These are phyloP conservation scores for Machimus atricapillus DNA, from an alignment of 2,888 invertebrate species.

Conservation along the genomic window DNA sequence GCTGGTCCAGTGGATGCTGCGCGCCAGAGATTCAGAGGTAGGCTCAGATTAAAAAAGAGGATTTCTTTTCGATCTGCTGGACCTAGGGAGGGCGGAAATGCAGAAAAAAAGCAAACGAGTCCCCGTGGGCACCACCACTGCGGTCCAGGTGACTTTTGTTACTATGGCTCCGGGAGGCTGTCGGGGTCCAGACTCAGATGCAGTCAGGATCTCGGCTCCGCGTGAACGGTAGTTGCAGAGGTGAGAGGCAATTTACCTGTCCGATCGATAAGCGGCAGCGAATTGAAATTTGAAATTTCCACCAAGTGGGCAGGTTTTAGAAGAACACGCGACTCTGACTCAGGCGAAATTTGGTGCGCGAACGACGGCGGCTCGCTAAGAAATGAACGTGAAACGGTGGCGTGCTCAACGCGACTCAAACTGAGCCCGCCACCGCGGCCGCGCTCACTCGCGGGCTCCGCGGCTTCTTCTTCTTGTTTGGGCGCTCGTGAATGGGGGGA, in stretches of 20 bases:
- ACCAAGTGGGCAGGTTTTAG: neutral
- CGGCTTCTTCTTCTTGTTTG: neutral
- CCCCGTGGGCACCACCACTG: neutral
- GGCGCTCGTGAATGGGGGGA: conserved; percentile 9
- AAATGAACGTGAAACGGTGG: neutral
- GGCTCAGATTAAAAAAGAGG: neutral
- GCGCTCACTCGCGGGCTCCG: neutral
- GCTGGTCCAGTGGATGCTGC: neutral
- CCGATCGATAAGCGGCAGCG: conserved; percentile 13
- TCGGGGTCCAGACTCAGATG: neutral
- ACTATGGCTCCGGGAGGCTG: neutral
- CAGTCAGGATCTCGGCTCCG: neutral
- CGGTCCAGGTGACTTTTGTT: neutral
- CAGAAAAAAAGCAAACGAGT: neutral
- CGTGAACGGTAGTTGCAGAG: neutral
- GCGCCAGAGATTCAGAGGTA: neutral
- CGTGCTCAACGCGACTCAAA: neutral
- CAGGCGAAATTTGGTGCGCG: neutral
- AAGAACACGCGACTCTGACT: conserved; percentile 8
- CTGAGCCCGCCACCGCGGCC: neutral
- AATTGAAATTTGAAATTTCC: conserved; percentile 24
- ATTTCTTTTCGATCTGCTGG: neutral
- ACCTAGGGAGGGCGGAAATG: neutral
- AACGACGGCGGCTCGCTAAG: neutral
- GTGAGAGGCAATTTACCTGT: conserved; percentile 23